Base-by-base conservation (phyloP, 2,797 vertebrate genomes). In the Loriculus beryllinus region DNA sequence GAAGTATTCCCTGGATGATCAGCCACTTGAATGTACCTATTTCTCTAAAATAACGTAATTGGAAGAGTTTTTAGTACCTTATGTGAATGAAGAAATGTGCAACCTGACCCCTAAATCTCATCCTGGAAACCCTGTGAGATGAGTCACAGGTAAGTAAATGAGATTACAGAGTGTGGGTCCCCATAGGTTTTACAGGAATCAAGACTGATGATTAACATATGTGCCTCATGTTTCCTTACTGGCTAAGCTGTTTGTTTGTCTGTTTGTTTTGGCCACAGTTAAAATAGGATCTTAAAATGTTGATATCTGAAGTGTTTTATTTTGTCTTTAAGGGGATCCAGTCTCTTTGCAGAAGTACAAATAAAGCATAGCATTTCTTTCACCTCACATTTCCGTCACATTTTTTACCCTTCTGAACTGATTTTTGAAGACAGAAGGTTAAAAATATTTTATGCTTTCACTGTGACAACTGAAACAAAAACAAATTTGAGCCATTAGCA, bases 401-500 rank as follows among this genome's bases (percentile, higher is more conserved):
- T 18, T 69, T 82, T 71, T 86, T 35, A 23, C 31, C 25, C 19
- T 42, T 65, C 20, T 67, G 42, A 79, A 67, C 28, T 2, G 0
- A 45, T 64, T 22, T 74, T 70, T 74, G n/a, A 76, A 79, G 81
- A 43, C 13, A 68, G 68, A 70, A 92, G 19, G 11, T 69, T 72
- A 47, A 77, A 95, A 79, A 51, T 19, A 1, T 57, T 95, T 82
- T 35, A 33, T 3, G 1, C 49, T 87, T 89, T 81, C 29, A 16
- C 64, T 29, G 45, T 81, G 84, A 84, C 86, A 95, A 65, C 45
- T 78, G 82, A 93, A 94, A 90, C 77, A 79, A 86, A 49, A 91
- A 3, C 78, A 88, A 79, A 68, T 52, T 23, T 33, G 75, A 96
- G 42, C 75, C 22, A 54, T 64, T 72, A 89, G 40, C 20, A 75